A percentile compares a stretch with the other conserved stretches of the same genome.
Conservation (phyloP, 2,888 invertebrate species). For the Brachyptera risi region DNA sequence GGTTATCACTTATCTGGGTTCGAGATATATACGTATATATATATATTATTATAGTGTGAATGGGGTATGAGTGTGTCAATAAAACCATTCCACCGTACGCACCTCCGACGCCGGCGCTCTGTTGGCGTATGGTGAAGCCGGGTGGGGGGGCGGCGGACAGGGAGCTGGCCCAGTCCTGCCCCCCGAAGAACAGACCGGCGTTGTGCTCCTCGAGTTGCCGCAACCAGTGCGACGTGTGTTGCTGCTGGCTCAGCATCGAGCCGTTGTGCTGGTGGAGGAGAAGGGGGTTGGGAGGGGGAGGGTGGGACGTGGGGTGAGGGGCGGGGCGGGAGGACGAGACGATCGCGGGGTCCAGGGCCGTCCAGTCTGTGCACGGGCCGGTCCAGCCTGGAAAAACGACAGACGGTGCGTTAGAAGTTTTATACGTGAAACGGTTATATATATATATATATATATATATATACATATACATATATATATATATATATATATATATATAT, state of each 20-base stretch:
- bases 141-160: slow-evolving; percentile 7
- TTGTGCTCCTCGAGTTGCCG: background rate
- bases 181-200: background rate
- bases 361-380: slow-evolving; percentile 70
- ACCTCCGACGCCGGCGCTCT: background rate
- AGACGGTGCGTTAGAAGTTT: no score
- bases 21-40: no score
- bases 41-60: no score
- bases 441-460: no score
- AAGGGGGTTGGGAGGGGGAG: slow-evolving; percentile 32
- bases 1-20: no score
- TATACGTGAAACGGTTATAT: no score
- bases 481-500: no score
- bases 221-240: no score
- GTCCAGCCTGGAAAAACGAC: slow-evolving; percentile 36
- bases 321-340: slow-evolving; percentile 64
- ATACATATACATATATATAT: no score
- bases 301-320: slow-evolving; percentile 40
- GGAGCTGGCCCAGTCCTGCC: slow-evolving; percentile 6
- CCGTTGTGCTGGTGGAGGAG: background rate
- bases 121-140: background rate
- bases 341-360: slow-evolving; percentile 90
- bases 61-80: no score
- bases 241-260: no score
- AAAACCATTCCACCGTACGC: no score